Evolutionary conservation across 2,888 invertebrate species (phyloP).

Genomic region (Pilophorus perplexus): DNA sequence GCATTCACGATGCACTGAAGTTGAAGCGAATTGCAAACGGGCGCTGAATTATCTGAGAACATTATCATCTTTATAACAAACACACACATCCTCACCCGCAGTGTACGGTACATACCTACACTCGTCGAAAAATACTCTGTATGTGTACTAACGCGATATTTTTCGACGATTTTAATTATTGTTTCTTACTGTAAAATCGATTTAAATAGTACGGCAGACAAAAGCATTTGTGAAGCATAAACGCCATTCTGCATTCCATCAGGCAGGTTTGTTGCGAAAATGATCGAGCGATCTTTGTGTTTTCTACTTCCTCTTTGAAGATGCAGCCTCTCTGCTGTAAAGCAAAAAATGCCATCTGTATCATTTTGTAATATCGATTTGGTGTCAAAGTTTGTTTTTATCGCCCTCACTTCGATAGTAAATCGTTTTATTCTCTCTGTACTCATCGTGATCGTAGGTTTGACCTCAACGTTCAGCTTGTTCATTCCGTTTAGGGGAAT

Average conservation of each 20-base stretch:
- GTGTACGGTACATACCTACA: no score
- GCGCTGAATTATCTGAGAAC: conserved; percentile 47
- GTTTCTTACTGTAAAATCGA: conserved; percentile 43
- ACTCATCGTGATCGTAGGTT: conserved; percentile 49
- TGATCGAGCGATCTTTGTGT: conserved; percentile 40
- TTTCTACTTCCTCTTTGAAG: conserved; percentile 48
- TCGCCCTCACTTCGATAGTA: conserved; percentile 13
- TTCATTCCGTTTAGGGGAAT: conserved; percentile 45
- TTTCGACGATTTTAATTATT: conserved; percentile 9
- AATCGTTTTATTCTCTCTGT: conserved; percentile 48
- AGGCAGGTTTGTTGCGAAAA: conserved; percentile 49
- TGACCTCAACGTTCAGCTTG: conserved; percentile 48
- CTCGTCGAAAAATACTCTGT: no score
- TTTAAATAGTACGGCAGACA: conserved; percentile 50
- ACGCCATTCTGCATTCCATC: conserved; percentile 49
- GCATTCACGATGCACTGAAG: conserved; percentile 48
- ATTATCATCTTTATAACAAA: no score
- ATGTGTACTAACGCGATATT: no score
- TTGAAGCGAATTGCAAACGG: conserved; percentile 48
- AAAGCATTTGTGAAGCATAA: conserved; percentile 47
- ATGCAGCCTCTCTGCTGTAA: conserved; percentile 46
- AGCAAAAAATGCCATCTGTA: no score
- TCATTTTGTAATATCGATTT: no score
- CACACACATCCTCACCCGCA: no score
- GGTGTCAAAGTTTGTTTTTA: no score